Evolutionary conservation across 2,113 vertebrate genomes (phyloP).

Genomic region (Mastomys natalensis): DNA sequence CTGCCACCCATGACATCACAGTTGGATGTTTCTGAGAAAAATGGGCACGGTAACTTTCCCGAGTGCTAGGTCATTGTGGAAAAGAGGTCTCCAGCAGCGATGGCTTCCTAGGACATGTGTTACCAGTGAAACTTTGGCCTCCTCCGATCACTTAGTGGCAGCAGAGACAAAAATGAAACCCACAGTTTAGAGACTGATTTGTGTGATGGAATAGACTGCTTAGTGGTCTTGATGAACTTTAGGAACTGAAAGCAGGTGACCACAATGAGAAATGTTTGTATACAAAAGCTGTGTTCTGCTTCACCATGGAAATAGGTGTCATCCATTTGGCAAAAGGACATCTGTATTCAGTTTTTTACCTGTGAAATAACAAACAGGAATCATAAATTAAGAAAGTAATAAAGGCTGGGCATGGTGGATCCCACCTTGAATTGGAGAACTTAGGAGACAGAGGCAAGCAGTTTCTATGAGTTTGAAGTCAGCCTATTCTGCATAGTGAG

Average conservation of each 20-base stretch:
- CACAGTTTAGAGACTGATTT: constrained; percentile 42
- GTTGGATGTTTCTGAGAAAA: background rate
- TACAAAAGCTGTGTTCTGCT: background rate
- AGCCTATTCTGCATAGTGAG: background rate
- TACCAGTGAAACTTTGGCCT: background rate
- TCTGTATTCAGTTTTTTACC: constrained; percentile 61
- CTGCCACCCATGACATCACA: background rate
- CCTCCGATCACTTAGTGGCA: background rate
- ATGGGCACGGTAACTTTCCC: background rate
- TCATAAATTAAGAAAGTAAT: constrained; percentile 29
- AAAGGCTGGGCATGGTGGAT: background rate
- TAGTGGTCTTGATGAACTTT: background rate
- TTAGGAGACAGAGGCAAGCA: background rate
- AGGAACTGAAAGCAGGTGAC: background rate
- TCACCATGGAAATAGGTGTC: background rate
- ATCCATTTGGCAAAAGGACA: background rate
- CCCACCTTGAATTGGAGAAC: background rate
- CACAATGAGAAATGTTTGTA: constrained; percentile 26
- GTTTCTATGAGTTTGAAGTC: background rate
- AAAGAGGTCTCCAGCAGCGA: background rate
- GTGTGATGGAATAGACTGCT: background rate
- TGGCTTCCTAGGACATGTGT: background rate
- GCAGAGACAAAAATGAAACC: background rate
- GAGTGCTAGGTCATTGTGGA: too few species aligned
- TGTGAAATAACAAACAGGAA: constrained; percentile 58